phyloP scores from a whole-genome alignment of 92 coral and sea anemone species.

The Umimayanthus chanpuru region DNA sequence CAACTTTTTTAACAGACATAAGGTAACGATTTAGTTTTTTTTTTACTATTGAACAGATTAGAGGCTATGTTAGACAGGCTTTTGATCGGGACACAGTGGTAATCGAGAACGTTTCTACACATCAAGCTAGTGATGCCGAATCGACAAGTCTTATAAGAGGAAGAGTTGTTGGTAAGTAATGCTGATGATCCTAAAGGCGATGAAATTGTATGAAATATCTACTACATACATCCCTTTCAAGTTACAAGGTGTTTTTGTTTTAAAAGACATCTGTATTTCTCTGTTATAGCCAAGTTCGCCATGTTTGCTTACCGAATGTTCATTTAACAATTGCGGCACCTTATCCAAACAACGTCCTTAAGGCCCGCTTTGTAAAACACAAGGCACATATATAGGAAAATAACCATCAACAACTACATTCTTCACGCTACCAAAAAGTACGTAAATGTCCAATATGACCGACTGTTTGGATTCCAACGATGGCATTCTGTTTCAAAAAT shows the following conservation, averaged over 20 bases:
- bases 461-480: neutral
- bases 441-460: neutral
- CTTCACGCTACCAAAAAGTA: neutral
- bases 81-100: conserved; percentile 18
- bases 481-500: neutral
- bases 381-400: neutral
- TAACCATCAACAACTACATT: too few relatives aligned
- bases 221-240: too few relatives aligned
- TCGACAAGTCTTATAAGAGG: neutral
- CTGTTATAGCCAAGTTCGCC: neutral
- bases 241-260: too few relatives aligned
- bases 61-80: conserved; percentile 5
- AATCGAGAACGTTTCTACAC: neutral
- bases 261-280: too few relatives aligned
- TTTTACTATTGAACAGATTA: too few relatives aligned
- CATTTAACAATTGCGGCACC: neutral
- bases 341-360: neutral
- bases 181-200: too few relatives aligned
- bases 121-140: neutral
- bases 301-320: neutral
- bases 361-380: neutral
- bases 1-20: too few relatives aligned
- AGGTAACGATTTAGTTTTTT: too few relatives aligned
- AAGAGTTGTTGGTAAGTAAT: too few relatives aligned
- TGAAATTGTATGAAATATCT: too few relatives aligned